phyloP scores from a whole-genome alignment of 2,113 vertebrate genomes.

The Callopanchax toddi region DNA sequence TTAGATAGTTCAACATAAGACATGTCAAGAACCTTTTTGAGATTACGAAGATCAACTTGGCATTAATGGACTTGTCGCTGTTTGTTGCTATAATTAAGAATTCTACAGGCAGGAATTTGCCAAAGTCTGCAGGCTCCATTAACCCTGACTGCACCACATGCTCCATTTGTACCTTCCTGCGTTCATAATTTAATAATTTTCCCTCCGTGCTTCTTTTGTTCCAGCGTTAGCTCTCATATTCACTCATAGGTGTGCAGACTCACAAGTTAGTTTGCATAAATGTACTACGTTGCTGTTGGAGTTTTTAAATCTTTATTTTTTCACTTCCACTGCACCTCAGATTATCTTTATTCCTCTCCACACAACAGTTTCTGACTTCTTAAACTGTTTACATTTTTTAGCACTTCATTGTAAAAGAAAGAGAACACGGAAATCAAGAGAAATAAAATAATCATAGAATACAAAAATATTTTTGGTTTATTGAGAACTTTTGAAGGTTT shows the following conservation, averaged over 20 bases:
- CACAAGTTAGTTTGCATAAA: slow-evolving; percentile 19
- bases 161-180: slow-evolving; percentile 52
- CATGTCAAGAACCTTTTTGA: neutral
- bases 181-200: slow-evolving; percentile 63
- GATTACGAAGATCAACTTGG: slow-evolving; percentile 14
- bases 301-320: slow-evolving; percentile 11
- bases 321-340: too few species aligned
- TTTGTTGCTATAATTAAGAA: slow-evolving; percentile 53
- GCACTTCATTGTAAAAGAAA: neutral
- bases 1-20: neutral
- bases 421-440: neutral
- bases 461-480: neutral
- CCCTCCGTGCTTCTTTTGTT: slow-evolving; percentile 20
- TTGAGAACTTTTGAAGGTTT: neutral
- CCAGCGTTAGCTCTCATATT: slow-evolving; percentile 44
- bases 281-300: neutral
- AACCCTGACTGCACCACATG: slow-evolving; percentile 41
- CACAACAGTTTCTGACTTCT: too few species aligned
- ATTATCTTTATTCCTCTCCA: too few species aligned
- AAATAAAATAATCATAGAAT: neutral
- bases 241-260: slow-evolving; percentile 42
- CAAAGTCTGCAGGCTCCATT: slow-evolving; percentile 57
- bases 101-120: slow-evolving; percentile 44
- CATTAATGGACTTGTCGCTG: slow-evolving; percentile 50
- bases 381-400: neutral